Evolutionary conservation across 2,888 invertebrate species (phyloP), one percentile per base, ranked within the genome.

Genomic region (Phengaris arion): DNA sequence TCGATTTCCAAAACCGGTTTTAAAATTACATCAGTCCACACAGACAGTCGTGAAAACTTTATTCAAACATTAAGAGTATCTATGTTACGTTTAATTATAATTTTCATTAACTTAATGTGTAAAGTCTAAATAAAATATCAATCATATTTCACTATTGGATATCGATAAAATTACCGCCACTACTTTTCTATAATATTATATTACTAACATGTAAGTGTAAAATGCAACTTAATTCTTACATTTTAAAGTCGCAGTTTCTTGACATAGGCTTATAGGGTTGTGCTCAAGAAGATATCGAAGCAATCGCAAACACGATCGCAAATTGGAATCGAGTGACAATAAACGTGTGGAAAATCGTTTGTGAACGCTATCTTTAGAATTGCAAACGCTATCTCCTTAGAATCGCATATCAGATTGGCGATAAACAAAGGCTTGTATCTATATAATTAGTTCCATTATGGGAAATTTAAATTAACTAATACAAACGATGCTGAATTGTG

Each of bases 391-490:
- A 86, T 87, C 84, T 81, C 84, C 87, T 85, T 79, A 80, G 81
- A 86, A 86, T 85, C 85, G 82, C 83, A 87, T 88, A 86, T 87
- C 85, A 81, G 79, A 84, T 84, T 86, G 82, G 81, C 84, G 86
- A 89, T 88, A 85, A 86, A 86, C 88, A 87, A 87, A 85, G 86
- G 86, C 87, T 89, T 88, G 85, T 84, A 85, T 85, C 81, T 83
- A 84, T 87, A 87, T 84, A 85, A 85, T 80, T 82, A 84, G 84
- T 82, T 75, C 85, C 85, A 77, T 85, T 83, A 79, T 83, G 82
- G 85, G 85, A 79, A 80, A 85, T 85, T 86, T 86, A 85, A 85
- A 86, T 86, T 83, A 83, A 82, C 80, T 76, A 79, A 4, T 35
- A 35, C 0, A 35, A 76, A 76, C 78, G 78, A 77, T 77, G 69